Evolutionary conservation across 2,797 vertebrate genomes (phyloP).

Genomic region (Silurus aristotelis): DNA sequence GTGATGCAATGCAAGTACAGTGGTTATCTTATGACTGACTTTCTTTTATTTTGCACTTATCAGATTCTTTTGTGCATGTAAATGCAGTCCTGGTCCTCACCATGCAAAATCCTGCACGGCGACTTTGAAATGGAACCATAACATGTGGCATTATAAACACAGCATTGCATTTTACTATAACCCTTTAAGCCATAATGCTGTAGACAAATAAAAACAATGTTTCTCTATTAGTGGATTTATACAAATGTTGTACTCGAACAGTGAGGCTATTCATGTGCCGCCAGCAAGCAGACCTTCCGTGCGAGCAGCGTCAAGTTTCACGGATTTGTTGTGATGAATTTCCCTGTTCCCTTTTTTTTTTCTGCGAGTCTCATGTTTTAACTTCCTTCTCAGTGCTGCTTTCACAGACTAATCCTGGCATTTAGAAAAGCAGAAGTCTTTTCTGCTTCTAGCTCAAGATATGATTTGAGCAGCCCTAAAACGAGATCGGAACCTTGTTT

Average conservation of each 20-base stretch:
- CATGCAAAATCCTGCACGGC: neutral
- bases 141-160: neutral
- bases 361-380: constrained; percentile 12
- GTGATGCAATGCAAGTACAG: neutral
- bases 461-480: neutral
- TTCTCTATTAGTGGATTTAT: neutral
- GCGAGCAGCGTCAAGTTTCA: neutral
- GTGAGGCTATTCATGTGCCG: neutral
- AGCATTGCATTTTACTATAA: neutral
- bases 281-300: neutral
- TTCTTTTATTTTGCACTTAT: constrained; percentile 9
- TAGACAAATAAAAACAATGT: neutral
- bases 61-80: constrained; percentile 8
- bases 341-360: constrained; percentile 19
- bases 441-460: neutral
- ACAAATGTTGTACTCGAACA: constrained; percentile 4
- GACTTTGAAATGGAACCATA: neutral
- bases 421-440: constrained; percentile 12
- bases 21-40: neutral
- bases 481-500: neutral
- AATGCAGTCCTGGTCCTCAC: neutral
- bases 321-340: constrained; percentile 10
- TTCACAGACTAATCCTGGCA: neutral
- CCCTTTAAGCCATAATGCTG: neutral
- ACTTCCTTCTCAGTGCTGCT: constrained; percentile 4